Evolutionary conservation across 1,140 invertebrate species (phyloP), one percentile per base, ranked within the genome.

Genomic region (Atopsyche davidsoni): DNA sequence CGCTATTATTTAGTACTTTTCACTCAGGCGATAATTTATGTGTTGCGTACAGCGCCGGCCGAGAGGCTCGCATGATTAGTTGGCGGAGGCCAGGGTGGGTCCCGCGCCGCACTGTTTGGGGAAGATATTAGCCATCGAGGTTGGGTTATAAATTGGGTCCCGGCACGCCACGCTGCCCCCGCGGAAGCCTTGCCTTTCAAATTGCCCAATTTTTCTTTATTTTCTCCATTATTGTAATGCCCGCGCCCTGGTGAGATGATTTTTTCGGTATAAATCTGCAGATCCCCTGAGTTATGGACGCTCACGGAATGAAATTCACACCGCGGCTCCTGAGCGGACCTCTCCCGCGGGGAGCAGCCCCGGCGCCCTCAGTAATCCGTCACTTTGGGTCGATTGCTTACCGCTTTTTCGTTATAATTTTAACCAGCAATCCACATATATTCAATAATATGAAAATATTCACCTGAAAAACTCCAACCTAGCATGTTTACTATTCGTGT

Each of bases 81-180:
- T 34, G 11, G 32, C 32, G 32, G n/a, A n/a, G n/a, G n/a, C n/a
- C 40, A 21, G 40, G 13, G 22, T 7, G 22, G 9, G 24, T 34
- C 22, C 46, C 35, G 11, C 22, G 13, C 21, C 41, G n/a, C 4
- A 28, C 16, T 45, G 49, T 51, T 51, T 24, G 42, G 36, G 22
- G 40, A 31, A 46, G 35, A 52, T 52, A 52, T 52, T 45, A 52
- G 42, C 45, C 31, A 52, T 52, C 28, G 43, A 46, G 43, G 35
- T 41, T 38, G 18, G 22, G 34, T 44, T 25, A 52, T 52, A 52
- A 52, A 52, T 52, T 52, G 44, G 28, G 28, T 19, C 14, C 10
- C 4, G 21, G 24, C 50, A 52, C 50, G 50, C 50, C 21, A n/a
- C n/a, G n/a, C n/a, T n/a, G n/a, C n/a, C 25, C n/a, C 25, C 25